Percentiles rank a stretch among this genome's conserved stretches.
phyloP scores from a whole-genome alignment of 2,797 vertebrate species.

The Benthosema pterotum region DNA sequence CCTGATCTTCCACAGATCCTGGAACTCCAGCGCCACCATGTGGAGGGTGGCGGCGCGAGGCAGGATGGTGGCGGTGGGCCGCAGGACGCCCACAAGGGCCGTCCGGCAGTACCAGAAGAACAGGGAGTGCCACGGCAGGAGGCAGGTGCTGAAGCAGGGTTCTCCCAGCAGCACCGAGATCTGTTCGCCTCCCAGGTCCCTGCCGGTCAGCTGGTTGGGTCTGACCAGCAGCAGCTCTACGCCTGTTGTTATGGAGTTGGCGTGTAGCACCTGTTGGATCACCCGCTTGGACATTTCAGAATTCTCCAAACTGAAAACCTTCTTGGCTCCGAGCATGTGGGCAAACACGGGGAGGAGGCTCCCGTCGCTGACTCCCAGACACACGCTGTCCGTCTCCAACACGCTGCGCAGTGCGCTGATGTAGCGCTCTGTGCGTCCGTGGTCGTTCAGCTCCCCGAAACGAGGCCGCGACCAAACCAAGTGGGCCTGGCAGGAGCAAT shows the following conservation, averaged over 20 bases:
- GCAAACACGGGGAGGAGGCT: slow-evolving; percentile 90
- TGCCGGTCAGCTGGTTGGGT: slow-evolving; percentile 82
- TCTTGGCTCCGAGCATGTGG: slow-evolving; percentile 84
- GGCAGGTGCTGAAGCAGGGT: slow-evolving; percentile 92
- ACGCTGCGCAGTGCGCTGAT: slow-evolving; percentile 83
- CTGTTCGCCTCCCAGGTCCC: slow-evolving; percentile 86
- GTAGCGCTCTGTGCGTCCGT: slow-evolving; percentile 80
- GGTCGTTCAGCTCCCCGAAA: slow-evolving; percentile 91
- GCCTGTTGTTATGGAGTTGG: slow-evolving; percentile 81
- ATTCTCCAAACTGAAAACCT: slow-evolving; percentile 82
- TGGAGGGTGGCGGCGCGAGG: slow-evolving; percentile 87
- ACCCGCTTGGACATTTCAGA: slow-evolving; percentile 77
- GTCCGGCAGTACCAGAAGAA: slow-evolving; percentile 97
- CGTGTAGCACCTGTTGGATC: slow-evolving; percentile 85
- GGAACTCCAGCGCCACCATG: slow-evolving; percentile 89
- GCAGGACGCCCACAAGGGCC: slow-evolving; percentile 79
- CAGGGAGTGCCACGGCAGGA: slow-evolving; percentile 96
- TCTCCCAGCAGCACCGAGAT: slow-evolving; percentile 91
- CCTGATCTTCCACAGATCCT: slow-evolving; percentile 94
- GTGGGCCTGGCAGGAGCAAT: slow-evolving; percentile 92
- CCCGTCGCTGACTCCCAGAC: slow-evolving; percentile 91
- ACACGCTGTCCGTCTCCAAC: slow-evolving; percentile 83
- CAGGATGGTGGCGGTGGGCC: slow-evolving; percentile 76
- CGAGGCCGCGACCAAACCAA: slow-evolving; percentile 92
- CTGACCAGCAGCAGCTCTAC: slow-evolving; percentile 85